These are phyloP conservation scores for Zaprionus kolodkinae DNA, from an alignment of 1,140 invertebrate genomes.

Conservation along the genomic window DNA sequence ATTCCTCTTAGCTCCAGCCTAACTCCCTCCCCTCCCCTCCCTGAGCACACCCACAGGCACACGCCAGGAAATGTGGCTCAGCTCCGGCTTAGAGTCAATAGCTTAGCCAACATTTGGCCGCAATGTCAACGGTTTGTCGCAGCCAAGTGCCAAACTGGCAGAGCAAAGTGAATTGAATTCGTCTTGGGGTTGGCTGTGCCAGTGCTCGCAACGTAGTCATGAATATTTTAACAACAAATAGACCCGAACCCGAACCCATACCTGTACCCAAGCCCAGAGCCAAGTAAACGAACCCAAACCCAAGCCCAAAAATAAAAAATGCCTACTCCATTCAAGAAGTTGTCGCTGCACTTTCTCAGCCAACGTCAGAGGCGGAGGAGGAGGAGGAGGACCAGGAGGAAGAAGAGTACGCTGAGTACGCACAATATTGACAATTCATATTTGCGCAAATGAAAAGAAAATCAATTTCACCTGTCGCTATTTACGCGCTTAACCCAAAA, in stretches of 20 bases:
- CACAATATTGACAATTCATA: conserved; percentile 84
- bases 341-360: conserved; percentile 75
- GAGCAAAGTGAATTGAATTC: conserved; percentile 72
- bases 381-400: neutral
- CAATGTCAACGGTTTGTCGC: conserved; percentile 35
- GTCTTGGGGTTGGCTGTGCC: conserved; percentile 50
- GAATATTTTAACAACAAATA: conserved; percentile 71
- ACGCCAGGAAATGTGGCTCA: conserved; percentile 30
- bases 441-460: conserved; percentile 84
- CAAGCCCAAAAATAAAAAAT: conserved; percentile 43
- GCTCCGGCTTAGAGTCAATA: conserved; percentile 33
- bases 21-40: neutral
- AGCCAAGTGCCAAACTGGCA: conserved; percentile 21
- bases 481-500: conserved; percentile 80
- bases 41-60: conserved; percentile 60
- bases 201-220: conserved; percentile 53
- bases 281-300: conserved; percentile 3
- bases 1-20: neutral
- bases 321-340: conserved; percentile 45
- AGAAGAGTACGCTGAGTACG: conserved; percentile 32
- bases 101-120: conserved; percentile 52
- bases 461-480: conserved; percentile 83
- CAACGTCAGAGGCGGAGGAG: conserved; percentile 20
- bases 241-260: conserved; percentile 28
- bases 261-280: neutral